Base-by-base conservation (phyloP, 2,113 vertebrate genomes). In the Macaca mulatta region DNA sequence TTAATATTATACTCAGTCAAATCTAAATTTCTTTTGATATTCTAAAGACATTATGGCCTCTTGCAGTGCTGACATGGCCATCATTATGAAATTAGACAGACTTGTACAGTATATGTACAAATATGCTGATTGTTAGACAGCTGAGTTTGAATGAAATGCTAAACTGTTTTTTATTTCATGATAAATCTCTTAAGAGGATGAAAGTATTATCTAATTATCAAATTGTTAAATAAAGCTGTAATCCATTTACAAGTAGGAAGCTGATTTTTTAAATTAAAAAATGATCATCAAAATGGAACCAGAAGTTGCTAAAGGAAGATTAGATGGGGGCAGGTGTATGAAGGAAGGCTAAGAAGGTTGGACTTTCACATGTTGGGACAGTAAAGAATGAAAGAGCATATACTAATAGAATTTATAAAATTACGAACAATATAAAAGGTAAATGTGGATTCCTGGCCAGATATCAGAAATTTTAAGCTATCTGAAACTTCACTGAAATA, bases 1-100 rank as follows among this genome's bases (percentile, higher is more conserved):
- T 59, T 70, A 81, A 59, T 77, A 85, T 57, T 72, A 27, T n/a
- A 61, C 7, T 67, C 43, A 78, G 32, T 75, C 67, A 95, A 93
- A 61, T 90, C 81, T 55, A 82, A 75, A 57, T 88, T 64, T 79
- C 20, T 45, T 97, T 69, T 81, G 32, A 3, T 86, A 75, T 11
- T 32, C 61, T n/a, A 67, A 93, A 90, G 22, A 30, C 25, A 74
- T 50, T 55, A 20, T 5, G 45, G 20, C 18, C 69, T 87, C 55
- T 93, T 43, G 2, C 4, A 74, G 3, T 85, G 16, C 45, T 77
- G 40, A 12, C 32, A 43, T 80, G 48, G 35, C 20, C 45, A 86
- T 97, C 3, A 75, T 80, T 80, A 38, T 93, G 16, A 85, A 86
- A 93, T 93, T 40, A 85, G 38, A 67, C 43, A 85, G 22, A n/a